Evolutionary conservation across 2,888 invertebrate species (phyloP), one percentile per base, ranked within the genome.

Genomic region (Gnatocerus cornutus): DNA sequence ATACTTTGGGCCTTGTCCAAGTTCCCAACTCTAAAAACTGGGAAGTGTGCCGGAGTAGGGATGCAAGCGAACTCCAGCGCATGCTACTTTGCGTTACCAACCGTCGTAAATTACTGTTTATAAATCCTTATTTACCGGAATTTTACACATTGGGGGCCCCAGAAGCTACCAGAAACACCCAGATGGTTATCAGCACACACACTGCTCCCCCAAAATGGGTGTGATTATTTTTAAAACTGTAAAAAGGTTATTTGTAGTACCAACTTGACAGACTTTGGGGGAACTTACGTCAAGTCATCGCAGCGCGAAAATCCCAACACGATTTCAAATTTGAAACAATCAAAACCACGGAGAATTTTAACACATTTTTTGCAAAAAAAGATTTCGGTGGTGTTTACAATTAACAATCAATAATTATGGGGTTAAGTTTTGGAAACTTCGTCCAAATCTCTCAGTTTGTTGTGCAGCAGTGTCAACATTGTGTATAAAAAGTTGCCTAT

Each of bases 1-100:
- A 48, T 12, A 61, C 69, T 53, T 69, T 69, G 69, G 69, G 69
- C 69, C 69, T 69, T 69, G 69, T 65, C 69, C 69, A 69, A 69
- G 10, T 65, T 69, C 69, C 59, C 69, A 65, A 65, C 64, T 59
- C 59, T 59, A 50, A 69, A 69, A 69, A 64, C 59, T 65, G 61
- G 69, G 65, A 58, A 69, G 43, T 63, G 45, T 12, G 41, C 14
- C 27, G 65, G 65, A 65, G 69, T 59, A 65, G 69, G 65, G 69
- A 55, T 53, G 53, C 52, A 56, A 30, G 21, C 39, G 45, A 27
- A 59, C 43, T 52, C 30, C 48, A 41, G 69, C 69, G 69, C 69
- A 69, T 64, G 69, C 58, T 63, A 33, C 27, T 52, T 33, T 43
- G 16, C 30, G 30, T 30, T 69, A 45, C 69, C 69, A 69, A 68